Base-by-base conservation (phyloP, 2,888 invertebrate species). In the Ischnura elegans region DNA sequence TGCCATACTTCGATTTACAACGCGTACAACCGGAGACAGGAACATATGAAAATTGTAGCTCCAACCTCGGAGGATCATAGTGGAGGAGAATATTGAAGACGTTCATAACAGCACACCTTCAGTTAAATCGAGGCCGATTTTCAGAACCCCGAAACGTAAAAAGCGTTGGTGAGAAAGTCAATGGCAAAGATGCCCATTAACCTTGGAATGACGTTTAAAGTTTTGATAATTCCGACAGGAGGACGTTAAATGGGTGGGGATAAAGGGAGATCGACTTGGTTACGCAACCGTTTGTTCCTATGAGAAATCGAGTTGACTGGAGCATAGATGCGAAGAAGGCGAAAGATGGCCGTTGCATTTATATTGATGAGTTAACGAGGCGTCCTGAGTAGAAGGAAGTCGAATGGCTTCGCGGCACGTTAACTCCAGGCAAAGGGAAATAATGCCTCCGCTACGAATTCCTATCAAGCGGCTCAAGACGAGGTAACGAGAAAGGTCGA, bases 361-460 rank as follows among this genome's bases (percentile, higher is more conserved):
- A 86, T 45, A 86, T 86, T 86, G 86, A 86, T 46, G 86, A 45
- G 46, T 86, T 86, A 86, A 43, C 43, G 45, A 86, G 86, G 86
- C 46, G n/a, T 46, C 4, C 19, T 45, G 43, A 86, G 86, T 10
- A 76, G 76, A 76, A 29, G 76, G 8, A 25, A 46, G 43, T 25
- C 86, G 46, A 45, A 76, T 3, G 76, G 36, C 76, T 29, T n/a
- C 19, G 25, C 46, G 86, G 86, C 6, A 46, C 86, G 45, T 25
- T 25, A 46, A 46, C 46, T n/a, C 16, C 51, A 46, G 86, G 43
- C 46, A 46, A 86, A 13, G 43, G 46, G 43, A 19, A 86, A 43
- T 86, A 86, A 86, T 86, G 46, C 2, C 36, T 36, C 36, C 36
- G 36, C 76, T 76, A 36, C 76, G 36, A 76, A 76, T 76, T 76